Evolutionary conservation across 2,797 vertebrate genomes (phyloP).

Genomic region (Enteromius viviparus): DNA sequence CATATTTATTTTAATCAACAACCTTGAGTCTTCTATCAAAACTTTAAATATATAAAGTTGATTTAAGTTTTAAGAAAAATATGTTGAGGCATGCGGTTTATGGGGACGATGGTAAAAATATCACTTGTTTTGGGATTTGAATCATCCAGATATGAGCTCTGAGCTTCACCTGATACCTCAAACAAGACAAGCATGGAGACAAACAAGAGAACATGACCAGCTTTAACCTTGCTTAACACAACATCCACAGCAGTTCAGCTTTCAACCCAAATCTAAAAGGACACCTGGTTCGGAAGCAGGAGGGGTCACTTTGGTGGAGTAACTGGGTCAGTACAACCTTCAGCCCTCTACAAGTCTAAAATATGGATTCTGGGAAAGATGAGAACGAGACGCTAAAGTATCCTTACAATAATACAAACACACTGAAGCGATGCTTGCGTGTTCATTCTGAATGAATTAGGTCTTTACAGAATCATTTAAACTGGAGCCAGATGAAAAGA

Average conservation of each 20-base stretch:
- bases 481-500: not conserved
- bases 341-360: slow-evolving; percentile 9
- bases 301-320: not conserved
- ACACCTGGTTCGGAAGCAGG: not conserved
- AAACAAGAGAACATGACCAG: not conserved
- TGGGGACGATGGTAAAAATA: not conserved
- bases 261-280: not conserved
- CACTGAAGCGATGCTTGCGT: not conserved
- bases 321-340: slow-evolving; percentile 26
- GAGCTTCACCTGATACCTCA: not conserved
- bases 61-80: not conserved
- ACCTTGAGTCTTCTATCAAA: too few species aligned
- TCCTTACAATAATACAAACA: not conserved
- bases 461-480: not conserved
- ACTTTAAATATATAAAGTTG: too few species aligned
- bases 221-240: too few species aligned
- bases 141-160: not conserved
- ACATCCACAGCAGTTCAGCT: not conserved
- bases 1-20: not conserved
- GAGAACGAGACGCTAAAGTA: not conserved
- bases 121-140: not conserved
- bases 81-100: not conserved
- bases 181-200: not conserved
- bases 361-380: not conserved
- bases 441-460: not conserved